Conservation (phyloP, 2,113 vertebrate species). For the Bettongia penicillata region DNA sequence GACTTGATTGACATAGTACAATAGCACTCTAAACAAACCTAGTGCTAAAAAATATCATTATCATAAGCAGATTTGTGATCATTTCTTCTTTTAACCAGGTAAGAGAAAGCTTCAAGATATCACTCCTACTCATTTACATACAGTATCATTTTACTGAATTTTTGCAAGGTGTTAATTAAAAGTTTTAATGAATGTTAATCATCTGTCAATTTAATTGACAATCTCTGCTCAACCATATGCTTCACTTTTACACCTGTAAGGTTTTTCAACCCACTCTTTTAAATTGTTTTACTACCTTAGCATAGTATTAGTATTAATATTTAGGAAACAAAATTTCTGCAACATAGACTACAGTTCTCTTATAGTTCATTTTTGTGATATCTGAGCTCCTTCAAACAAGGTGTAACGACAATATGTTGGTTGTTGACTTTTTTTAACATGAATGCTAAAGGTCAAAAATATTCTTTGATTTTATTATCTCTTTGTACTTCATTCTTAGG, state of each 20-base stretch:
- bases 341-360: conserved; percentile 61
- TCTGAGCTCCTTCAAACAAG: conserved; percentile 40
- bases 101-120: conserved; percentile 76
- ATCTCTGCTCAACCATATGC: conserved; percentile 83
- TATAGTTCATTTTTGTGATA: conserved; percentile 59
- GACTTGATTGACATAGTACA: conserved; percentile 66
- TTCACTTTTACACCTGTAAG: conserved; percentile 86
- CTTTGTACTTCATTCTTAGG: conserved; percentile 10
- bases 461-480: neutral
- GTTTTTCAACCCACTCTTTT: conserved; percentile 75
- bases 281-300: conserved; percentile 82
- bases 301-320: conserved; percentile 82
- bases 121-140: conserved; percentile 82
- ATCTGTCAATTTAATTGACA: conserved; percentile 84
- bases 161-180: conserved; percentile 87
- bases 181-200: conserved; percentile 88
- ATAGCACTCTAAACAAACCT: conserved; percentile 68
- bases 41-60: conserved; percentile 53
- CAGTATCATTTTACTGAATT: conserved; percentile 81
- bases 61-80: conserved; percentile 57
- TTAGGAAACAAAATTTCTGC: conserved; percentile 82
- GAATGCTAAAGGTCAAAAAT: conserved; percentile 13
- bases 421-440: neutral
- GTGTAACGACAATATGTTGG: conserved; percentile 1
- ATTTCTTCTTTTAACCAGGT: conserved; percentile 64